phyloP scores from a whole-genome alignment of 2,888 invertebrate genomes.

The Ferdinandea cuprea region DNA sequence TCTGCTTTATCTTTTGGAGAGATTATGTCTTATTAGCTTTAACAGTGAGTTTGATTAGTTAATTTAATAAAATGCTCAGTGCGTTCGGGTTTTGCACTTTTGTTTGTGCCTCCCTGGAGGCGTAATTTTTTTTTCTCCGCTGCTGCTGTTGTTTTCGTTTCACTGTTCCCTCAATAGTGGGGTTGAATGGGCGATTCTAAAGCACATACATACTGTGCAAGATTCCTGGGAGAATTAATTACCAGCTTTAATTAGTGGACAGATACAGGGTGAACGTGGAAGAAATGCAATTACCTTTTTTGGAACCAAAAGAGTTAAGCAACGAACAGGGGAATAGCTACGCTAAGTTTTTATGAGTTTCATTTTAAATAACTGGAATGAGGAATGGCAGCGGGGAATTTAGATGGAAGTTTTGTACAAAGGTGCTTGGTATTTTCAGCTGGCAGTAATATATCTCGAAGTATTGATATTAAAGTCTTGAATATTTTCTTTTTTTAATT shows the following conservation, averaged over 20 bases:
- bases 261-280: not conserved
- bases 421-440: too few relatives aligned
- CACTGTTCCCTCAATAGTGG: constrained; percentile 3
- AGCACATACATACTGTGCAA: not conserved
- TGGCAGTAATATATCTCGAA: too few relatives aligned
- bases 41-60: constrained; percentile 75
- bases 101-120: constrained; percentile 20
- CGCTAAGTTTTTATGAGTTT: not conserved
- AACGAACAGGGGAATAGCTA: not conserved
- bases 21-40: constrained; percentile 74
- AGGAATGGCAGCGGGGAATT: not conserved
- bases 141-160: too few relatives aligned
- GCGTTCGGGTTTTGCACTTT: constrained; percentile 13
- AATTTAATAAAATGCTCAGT: constrained; percentile 66
- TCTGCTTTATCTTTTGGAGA: constrained; percentile 69
- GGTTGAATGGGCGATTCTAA: not conserved
- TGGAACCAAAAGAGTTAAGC: constrained; percentile 26
- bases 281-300: not conserved
- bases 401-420: too few relatives aligned
- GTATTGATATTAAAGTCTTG: too few relatives aligned
- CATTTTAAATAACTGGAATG: not conserved
- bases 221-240: constrained; percentile 55
- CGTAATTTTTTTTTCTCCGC: constrained; percentile 18
- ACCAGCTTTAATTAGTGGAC: constrained; percentile 22
- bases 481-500: too few relatives aligned